Evolutionary conservation across 2,113 vertebrate species (phyloP).

Genomic region (Strix uralensis): DNA sequence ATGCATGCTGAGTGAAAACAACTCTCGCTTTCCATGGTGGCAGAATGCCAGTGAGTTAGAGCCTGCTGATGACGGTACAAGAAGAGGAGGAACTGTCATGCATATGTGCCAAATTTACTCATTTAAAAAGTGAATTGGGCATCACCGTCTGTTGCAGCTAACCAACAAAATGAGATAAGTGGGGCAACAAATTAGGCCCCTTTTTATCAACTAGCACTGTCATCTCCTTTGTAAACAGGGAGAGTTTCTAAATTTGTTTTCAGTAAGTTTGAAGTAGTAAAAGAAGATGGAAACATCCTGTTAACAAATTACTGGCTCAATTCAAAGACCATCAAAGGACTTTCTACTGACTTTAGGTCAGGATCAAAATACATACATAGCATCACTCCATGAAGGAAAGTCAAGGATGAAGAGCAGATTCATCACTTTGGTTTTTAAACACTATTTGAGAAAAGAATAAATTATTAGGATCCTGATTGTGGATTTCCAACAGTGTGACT

Average conservation of each 20-base stretch:
- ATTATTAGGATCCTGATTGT: not conserved
- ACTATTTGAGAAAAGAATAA: not conserved
- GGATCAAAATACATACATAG: not conserved
- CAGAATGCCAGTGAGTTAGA: not conserved
- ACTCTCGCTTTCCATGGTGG: not conserved
- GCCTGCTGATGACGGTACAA: not conserved
- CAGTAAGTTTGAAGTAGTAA: not conserved
- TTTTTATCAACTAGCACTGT: conserved; percentile 22
- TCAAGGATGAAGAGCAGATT: not conserved
- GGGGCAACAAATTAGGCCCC: conserved; percentile 11
- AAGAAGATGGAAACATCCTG: not conserved
- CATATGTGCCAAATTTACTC: not conserved
- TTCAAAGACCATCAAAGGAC: not conserved
- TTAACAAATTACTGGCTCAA: not conserved
- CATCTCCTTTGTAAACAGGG: not conserved
- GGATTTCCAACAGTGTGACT: not conserved
- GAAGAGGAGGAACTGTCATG: conserved; percentile 8
- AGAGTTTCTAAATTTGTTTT: conserved; percentile 24
- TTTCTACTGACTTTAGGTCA: not conserved
- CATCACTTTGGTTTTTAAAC: not conserved
- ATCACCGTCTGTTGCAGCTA: not conserved
- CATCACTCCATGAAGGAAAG: not conserved
- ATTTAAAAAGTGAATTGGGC: conserved; percentile 27
- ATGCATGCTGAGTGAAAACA: not conserved
- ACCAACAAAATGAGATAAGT: conserved; percentile 31